Evolutionary conservation across 2,888 invertebrate species (phyloP).

Genomic region (Cabera pusaria): DNA sequence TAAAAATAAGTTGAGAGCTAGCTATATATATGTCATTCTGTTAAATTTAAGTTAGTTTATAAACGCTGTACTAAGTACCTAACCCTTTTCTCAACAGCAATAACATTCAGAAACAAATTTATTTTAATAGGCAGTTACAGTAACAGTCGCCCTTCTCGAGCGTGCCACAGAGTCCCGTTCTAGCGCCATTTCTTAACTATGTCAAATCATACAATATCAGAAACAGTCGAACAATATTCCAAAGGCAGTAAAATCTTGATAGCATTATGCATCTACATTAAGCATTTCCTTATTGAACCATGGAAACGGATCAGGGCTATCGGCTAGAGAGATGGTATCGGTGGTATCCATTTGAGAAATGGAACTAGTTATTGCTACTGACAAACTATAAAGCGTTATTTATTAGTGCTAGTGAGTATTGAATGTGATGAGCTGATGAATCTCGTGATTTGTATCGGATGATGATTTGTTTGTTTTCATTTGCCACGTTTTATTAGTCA

Average conservation of each 20-base stretch:
- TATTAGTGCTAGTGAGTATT: slow-evolving; percentile 46
- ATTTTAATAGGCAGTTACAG: slow-evolving; percentile 10
- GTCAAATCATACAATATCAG: slow-evolving; percentile 20
- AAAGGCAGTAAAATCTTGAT: slow-evolving; percentile 35
- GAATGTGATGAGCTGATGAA: slow-evolving; percentile 45
- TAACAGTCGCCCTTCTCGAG: slow-evolving; percentile 1
- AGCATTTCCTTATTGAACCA: slow-evolving; percentile 43
- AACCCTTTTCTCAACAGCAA: too few species aligned
- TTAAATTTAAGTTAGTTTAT: too few species aligned
- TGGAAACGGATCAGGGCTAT: slow-evolving; percentile 26
- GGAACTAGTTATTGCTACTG: slow-evolving; percentile 52
- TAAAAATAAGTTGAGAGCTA: slow-evolving; percentile 16
- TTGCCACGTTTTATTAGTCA: slow-evolving; percentile 21
- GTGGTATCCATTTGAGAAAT: slow-evolving; percentile 46
- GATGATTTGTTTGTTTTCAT: slow-evolving; percentile 32
- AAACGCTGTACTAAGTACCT: too few species aligned
- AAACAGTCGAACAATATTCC: slow-evolving; percentile 28
- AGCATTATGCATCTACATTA: slow-evolving; percentile 30
- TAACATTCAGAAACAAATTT: slow-evolving; percentile 3
- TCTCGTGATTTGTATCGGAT: slow-evolving; percentile 43
- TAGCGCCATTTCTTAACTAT: slow-evolving; percentile 13
- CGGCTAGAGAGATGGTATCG: slow-evolving; percentile 26
- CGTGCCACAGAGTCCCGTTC: slow-evolving; percentile 14
- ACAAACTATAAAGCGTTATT: slow-evolving; percentile 55
- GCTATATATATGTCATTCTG: too few species aligned